Conservation (phyloP, 2,888 invertebrate species). For the Drosophila maculinotata region DNA sequence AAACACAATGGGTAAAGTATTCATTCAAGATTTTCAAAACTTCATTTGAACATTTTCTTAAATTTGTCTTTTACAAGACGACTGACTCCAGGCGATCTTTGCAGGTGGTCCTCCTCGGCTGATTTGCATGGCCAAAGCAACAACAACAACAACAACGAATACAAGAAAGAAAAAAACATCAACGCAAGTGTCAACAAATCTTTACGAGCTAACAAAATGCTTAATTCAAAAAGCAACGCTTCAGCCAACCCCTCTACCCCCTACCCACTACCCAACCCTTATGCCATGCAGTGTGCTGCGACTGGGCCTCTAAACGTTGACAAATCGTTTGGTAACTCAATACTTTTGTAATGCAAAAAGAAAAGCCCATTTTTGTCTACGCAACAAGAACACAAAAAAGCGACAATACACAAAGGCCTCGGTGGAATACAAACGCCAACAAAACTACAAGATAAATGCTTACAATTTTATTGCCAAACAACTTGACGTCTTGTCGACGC, state of each 20-base stretch:
- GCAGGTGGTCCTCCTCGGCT: conserved; percentile 62
- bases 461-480: conserved; percentile 81
- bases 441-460: conserved; percentile 76
- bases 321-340: conserved; percentile 79
- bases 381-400: conserved; percentile 38
- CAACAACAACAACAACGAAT: conserved; percentile 22
- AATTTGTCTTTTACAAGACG: conserved; percentile 11
- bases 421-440: conserved; percentile 40
- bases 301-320: conserved; percentile 68
- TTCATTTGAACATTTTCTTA: conserved; percentile 19
- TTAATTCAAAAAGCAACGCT: conserved; percentile 28
- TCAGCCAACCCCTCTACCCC: conserved; percentile 5
- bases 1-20: neutral
- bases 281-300: conserved; percentile 16
- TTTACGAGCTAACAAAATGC: conserved; percentile 75
- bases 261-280: too few species aligned
- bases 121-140: conserved; percentile 56
- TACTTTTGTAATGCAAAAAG: conserved; percentile 80
- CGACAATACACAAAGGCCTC: conserved; percentile 41
- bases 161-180: conserved; percentile 54
- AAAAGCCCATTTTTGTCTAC: conserved; percentile 71
- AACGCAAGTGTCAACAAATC: conserved; percentile 74
- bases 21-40: neutral
- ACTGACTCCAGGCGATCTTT: conserved; percentile 15
- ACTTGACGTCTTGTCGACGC: conserved; percentile 64